Evolutionary conservation across 2,113 vertebrate genomes (phyloP), one percentile per base, ranked within the genome.

Genomic region (Vulpes ferrilata): DNA sequence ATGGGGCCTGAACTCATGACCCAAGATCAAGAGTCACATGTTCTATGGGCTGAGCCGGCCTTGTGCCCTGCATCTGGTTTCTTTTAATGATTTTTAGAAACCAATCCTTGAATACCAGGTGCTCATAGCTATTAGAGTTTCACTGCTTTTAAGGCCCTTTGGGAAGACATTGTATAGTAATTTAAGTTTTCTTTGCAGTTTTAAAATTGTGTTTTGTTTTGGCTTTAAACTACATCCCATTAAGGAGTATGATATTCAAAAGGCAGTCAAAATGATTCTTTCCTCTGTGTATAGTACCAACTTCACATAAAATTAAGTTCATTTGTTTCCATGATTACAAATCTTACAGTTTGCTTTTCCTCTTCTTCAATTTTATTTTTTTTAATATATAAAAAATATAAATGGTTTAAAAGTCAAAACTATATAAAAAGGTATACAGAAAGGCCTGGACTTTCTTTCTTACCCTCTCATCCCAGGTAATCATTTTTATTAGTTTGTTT

Each of bases 401-500:
- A 86, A 64, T 73, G 25, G 20, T 74, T 88, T 96, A 65, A 82
- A 87, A 88, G 35, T 74, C 22, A 59, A 67, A 57, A 81, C 23
- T 88, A 65, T 38, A 67, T n/a, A 74, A 88, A 80, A 53, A 95
- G 7, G 17, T 59, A 92, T 35, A 59, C 57, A 81, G 27, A 48
- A 86, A 91, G 88, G 35, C n/a, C 88, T 65, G 20, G 78, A n/a
- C 51, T 69, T 92, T 59, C n/a, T 59, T 76, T 23, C 16, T 82
- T 6, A 60, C 16, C 43, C 53, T 35, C 51, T 71, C 48, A 51
- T 25, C 12, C 25, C 27, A 82, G 48, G 1, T 81, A 38, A 87
- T 87, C 74, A 91, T 51, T 92, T 84, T 96, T 82, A 30, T 59
- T 83, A 74, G 12, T 32, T 9, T 87, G 35, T 38, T 55, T 92